Conservation (phyloP, 2,797 vertebrate species). For the Rachycentron canadum region DNA sequence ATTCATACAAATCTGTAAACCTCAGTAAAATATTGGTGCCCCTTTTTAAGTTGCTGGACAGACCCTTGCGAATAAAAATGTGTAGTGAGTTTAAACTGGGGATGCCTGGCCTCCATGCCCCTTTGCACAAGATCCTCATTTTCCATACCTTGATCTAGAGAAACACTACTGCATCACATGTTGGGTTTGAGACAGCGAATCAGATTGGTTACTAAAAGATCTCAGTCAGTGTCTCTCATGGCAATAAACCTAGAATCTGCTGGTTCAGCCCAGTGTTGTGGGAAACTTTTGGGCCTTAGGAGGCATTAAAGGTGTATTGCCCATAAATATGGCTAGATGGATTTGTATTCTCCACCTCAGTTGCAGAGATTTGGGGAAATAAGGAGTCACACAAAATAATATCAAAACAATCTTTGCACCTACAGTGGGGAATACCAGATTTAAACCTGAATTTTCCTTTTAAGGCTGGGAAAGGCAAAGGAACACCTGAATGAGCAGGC, state of each 20-base stretch:
- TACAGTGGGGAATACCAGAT: neutral
- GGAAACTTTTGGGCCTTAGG: constrained; percentile 14
- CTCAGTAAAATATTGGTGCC: neutral
- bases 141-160: neutral
- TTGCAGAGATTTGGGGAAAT: too few relatives aligned
- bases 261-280: neutral
- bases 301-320: neutral
- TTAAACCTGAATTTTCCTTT: neutral
- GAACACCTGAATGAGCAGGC: constrained; percentile 16
- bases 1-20: constrained; percentile 11
- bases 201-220: neutral
- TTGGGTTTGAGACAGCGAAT: neutral
- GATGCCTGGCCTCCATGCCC: neutral
- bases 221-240: constrained; percentile 4
- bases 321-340: too few relatives aligned
- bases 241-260: constrained; percentile 10
- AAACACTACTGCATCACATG: neutral
- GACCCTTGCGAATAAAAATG: neutral
- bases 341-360: neutral
- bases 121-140: neutral
- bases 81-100: neutral
- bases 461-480: neutral
- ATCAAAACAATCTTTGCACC: neutral
- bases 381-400: neutral
- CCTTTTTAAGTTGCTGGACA: neutral